Conservation (phyloP, 1,140 invertebrate genomes). For the Mesaphorura yosii region DNA sequence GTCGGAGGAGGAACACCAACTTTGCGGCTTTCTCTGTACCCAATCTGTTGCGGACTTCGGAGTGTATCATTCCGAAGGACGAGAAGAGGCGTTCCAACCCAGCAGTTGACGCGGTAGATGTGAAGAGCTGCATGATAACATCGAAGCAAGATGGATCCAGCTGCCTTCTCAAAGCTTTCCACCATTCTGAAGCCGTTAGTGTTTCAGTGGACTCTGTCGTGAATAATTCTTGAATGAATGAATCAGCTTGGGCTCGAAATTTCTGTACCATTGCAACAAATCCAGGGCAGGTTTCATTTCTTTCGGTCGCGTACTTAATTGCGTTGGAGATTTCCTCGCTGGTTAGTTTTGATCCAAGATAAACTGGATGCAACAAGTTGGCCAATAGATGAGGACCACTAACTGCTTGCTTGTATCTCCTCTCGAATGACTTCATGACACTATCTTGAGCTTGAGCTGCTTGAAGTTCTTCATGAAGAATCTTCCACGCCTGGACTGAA, state of each 20-base stretch:
- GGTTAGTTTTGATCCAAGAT: not conserved
- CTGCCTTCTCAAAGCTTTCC: not conserved
- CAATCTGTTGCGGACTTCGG: not conserved
- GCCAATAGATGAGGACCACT: not conserved
- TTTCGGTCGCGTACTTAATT: not conserved
- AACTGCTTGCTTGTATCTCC: not conserved
- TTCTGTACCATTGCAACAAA: not conserved
- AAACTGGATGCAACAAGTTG: not conserved
- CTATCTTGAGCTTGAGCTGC: not conserved
- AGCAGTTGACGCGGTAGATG: not conserved
- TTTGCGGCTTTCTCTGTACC: not conserved
- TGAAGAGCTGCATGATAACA: not conserved
- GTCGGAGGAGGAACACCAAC: not conserved
- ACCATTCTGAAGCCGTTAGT: not conserved
- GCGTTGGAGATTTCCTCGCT: not conserved
- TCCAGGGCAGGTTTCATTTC: not conserved
- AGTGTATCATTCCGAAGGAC: not conserved
- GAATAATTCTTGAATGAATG: not conserved
- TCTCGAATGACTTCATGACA: not conserved
- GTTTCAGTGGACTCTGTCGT: not conserved
- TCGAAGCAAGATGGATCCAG: not conserved
- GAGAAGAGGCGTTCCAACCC: not conserved
- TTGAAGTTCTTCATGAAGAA: not conserved
- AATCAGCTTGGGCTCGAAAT: not conserved
- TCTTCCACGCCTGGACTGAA: not conserved